phyloP scores from a whole-genome alignment of 1,140 invertebrate genomes.

The Plutomurus gul region DNA sequence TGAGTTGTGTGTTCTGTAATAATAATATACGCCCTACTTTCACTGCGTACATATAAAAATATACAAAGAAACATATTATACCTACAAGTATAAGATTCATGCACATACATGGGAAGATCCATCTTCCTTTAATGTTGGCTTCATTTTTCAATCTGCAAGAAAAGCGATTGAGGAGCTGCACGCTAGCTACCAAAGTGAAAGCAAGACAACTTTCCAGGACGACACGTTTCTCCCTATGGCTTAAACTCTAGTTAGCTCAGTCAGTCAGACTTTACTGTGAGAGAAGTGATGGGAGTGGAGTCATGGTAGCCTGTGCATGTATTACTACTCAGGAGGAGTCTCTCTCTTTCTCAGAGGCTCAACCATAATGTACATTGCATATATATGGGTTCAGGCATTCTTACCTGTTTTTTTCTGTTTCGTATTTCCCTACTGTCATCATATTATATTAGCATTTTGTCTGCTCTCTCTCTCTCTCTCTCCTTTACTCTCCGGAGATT shows the following conservation, averaged over 20 bases:
- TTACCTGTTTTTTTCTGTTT: background rate
- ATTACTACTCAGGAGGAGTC: too few species aligned
- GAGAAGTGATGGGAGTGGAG: too few species aligned
- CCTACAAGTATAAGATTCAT: background rate
- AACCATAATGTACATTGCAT: too few species aligned
- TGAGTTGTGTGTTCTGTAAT: too few species aligned
- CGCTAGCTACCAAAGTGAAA: background rate
- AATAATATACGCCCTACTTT: too few species aligned
- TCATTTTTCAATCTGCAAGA: slow-evolving; percentile 10
- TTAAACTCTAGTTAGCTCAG: background rate
- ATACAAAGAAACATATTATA: too few species aligned
- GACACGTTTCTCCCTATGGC: background rate
- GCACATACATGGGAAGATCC: background rate
- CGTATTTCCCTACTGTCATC: background rate
- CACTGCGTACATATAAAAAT: too few species aligned
- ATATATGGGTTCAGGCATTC: too few species aligned
- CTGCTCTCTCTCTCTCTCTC: too few species aligned
- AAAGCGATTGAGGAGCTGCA: slow-evolving; percentile 4
- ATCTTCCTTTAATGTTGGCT: slow-evolving; percentile 18
- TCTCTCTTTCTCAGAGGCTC: too few species aligned
- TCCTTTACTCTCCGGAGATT: background rate
- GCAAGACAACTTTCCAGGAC: background rate
- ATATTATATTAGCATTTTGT: background rate
- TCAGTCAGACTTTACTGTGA: too few species aligned
- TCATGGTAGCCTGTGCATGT: too few species aligned